Base-by-base conservation (phyloP, 2,113 vertebrate genomes). In the Lophochroa leadbeateri region DNA sequence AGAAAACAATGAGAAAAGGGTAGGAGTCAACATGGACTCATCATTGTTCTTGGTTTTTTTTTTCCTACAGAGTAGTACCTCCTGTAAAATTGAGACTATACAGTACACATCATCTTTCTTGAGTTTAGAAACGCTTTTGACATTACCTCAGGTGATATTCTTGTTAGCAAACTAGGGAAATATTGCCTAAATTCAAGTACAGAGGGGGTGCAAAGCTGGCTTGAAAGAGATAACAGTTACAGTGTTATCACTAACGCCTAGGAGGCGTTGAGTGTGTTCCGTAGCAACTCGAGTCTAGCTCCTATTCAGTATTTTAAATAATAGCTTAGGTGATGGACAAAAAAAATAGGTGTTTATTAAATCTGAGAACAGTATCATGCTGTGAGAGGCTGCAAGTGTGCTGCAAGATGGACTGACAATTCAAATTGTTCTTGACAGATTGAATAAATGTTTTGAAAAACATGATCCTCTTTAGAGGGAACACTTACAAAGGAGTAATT, bases 211-310 rank as follows among this genome's bases (percentile, higher is more conserved):
- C 33, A 86, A 75, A 57, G 33, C n/a, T 75, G 65, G 17, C 11
- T 70, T 75, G 35, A 55, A 88, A 82, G 19, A 17, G 12, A 5
- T 4, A 77, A 17, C 31, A 65, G 35, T 75, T 70, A 31, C 10
- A 11, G 5, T 9, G 27, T 10, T 13, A 39, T 39, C 39, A 39
- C 39, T 39, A 39, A 39, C 39, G 39, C 14, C 16, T 50, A 55
- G 39, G 19, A 50, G 61, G 17, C 1, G 3, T 6, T 49, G n/a
- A 58, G 21, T 27, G 20, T 8, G 17, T n/a, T 78, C 43, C 23
- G 75, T 24, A 53, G n/a, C 0, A 0, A 70, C 28, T 18, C 3
- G 2, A 23, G 18, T 70, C 31, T n/a, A 41, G 11, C 3, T n/a
- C 17, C 18, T 63, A 37, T 17, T 49, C 50, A 49, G 17, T 53